Base-by-base conservation (phyloP, 37 sponge, comb jelly and placozoan genomes). In the Beroe ovata region DNA sequence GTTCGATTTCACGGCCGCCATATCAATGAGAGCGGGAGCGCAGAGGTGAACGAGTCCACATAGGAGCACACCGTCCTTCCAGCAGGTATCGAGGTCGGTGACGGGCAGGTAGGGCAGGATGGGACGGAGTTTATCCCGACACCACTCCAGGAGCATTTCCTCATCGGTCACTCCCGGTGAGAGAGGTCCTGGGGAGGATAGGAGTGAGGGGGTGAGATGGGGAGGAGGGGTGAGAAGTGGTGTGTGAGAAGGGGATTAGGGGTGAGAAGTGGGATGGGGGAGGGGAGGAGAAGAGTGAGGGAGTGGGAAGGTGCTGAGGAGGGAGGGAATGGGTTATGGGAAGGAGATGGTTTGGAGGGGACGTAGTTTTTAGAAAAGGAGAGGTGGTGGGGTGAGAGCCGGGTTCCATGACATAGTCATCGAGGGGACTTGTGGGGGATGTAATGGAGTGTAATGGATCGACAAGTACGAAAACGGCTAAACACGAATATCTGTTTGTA, bases 21-120 rank as follows among this genome's bases (percentile, higher is more conserved):
- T 77, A 25, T 77, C 54, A 11, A 30, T 40, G 84, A 36, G 69
- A 21, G 3, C 21, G 23, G 84, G 84, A 25, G 84, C 21, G 23
- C 84, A 77, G 28, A 77, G 84, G 41, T 77, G 84, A 14, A 77
- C 84, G 36, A 77, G 84, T 25, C 84, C 84, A 20, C 84, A 77
- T 0, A 77, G 54, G 1, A 77, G 47, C 4, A 77, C 84, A 4
- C 84, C 84, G 28, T 77, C 84, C 54, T 54, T 77, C 84, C 84
- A 77, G 54, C 84, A 77, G 28, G 84, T 41, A 20, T 77, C 84
- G 25, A 77, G 84, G 33, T 77, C 84, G 25, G 69, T 66, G 22
- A 77, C 84, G 84, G 84, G 84, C 0, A 77, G 84, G 84, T 26
- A 77, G 8, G 84, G 84, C 11, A 77, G 84, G 84, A 77, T 77